phyloP scores from a whole-genome alignment of 2,888 invertebrate species.

The Miltochrista miniata region DNA sequence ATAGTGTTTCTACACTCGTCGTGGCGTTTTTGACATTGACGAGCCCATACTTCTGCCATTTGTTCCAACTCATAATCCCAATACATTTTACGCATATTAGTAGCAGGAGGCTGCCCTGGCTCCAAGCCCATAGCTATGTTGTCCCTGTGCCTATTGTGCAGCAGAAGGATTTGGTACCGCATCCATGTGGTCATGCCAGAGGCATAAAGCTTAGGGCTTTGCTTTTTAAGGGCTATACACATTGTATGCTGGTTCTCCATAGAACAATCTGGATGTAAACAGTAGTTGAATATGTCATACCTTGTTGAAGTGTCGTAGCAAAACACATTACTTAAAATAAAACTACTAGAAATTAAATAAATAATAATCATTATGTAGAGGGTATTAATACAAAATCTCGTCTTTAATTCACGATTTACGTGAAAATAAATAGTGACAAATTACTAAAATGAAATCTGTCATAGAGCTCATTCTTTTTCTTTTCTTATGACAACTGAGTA shows the following conservation, averaged over 20 bases:
- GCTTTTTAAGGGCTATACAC: constrained; percentile 61
- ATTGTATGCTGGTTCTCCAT: constrained; percentile 71
- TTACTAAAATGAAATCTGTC: neutral
- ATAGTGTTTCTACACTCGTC: constrained; percentile 76
- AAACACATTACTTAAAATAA: constrained; percentile 40
- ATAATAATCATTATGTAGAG: constrained; percentile 45
- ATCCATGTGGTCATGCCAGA: constrained; percentile 77
- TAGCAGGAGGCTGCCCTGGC: constrained; percentile 74
- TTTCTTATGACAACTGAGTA: neutral
- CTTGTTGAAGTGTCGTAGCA: constrained; percentile 20
- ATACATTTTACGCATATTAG: constrained; percentile 80
- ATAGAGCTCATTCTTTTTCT: neutral
- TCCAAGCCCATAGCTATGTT: constrained; percentile 76
- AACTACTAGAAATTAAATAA: constrained; percentile 48
- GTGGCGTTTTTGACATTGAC: constrained; percentile 77
- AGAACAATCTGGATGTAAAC: constrained; percentile 72
- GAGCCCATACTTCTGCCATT: constrained; percentile 76
- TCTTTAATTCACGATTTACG: neutral
- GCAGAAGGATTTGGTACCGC: constrained; percentile 68
- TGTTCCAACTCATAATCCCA: constrained; percentile 78
- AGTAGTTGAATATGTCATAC: constrained; percentile 50
- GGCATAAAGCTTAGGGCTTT: constrained; percentile 66
- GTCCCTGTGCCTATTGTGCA: constrained; percentile 76
- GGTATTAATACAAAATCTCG: constrained; percentile 5
- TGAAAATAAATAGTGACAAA: neutral